Evolutionary conservation across 2,888 invertebrate genomes (phyloP), one percentile per base, ranked within the genome.

Genomic region (Noctua fimbriata): DNA sequence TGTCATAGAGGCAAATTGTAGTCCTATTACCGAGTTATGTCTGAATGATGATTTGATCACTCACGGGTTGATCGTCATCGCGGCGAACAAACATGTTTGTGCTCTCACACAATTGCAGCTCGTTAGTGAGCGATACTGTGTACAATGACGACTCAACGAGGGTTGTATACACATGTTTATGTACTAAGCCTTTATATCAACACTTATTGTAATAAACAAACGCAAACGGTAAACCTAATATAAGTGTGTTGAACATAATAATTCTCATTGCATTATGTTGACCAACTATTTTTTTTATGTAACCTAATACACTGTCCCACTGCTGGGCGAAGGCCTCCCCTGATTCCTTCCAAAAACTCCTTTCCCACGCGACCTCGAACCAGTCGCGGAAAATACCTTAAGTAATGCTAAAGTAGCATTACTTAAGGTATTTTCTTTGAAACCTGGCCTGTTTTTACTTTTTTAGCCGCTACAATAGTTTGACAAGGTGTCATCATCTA

Each of bases 31-130:
- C 47, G 60, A 82, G 69, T 82, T 52, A 78, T 69, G 65, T 60
- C 52, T 36, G 36, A 83, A 72, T 66, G 83, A 83, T 83, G 83
- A 79, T 83, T 36, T 83, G 79, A 66, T 83, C 78, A 69, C 63
- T 83, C 52, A 47, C 5, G 52, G 18, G 73, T 44, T 79, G 65
- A 44, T 79, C 69, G 65, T 79, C 79, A 60, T 60, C 52, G 28
- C 49, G 28, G 24, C 60, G 83, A 60, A 47, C 58, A 63, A 52
- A 76, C 65, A 41, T 47, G 73, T 83, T 73, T 70, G 79, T 70
- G 16, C 28, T 28, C 47, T 36, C 78, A 70, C 79, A 70, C 65
- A 79, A 83, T 79, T 60, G 60, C 67, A 55, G 58, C 65, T 82
- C 79, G 79, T 82, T 82, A 82, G 69, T 73, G 52, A 55, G 28